These are phyloP conservation scores for Euproctis similis DNA, from an alignment of 2,888 invertebrate genomes.

Conservation along the genomic window DNA sequence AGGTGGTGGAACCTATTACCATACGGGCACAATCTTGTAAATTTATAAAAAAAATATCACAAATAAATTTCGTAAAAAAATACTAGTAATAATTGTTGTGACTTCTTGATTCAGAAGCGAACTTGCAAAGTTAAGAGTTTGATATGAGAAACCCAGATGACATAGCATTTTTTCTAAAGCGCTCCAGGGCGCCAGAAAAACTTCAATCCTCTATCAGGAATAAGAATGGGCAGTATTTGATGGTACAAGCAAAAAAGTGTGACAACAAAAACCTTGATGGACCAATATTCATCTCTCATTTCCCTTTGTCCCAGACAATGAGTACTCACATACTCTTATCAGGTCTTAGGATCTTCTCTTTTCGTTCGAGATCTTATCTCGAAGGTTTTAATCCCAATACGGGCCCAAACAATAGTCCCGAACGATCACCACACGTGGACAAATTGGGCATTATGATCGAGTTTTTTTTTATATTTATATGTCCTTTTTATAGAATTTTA, in stretches of 20 bases:
- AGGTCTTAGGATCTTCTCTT: constrained; percentile 38
- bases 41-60: no score
- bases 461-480: constrained; percentile 18
- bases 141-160: no score
- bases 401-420: constrained; percentile 45
- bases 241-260: constrained; percentile 33
- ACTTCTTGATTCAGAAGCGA: no score
- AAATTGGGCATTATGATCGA: constrained; percentile 52
- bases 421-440: constrained; percentile 55
- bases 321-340: constrained; percentile 46
- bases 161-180: constrained; percentile 12
- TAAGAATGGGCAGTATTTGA: constrained; percentile 12
- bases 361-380: constrained; percentile 54
- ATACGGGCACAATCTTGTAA: no score
- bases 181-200: constrained; percentile 11
- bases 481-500: constrained; percentile 7
- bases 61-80: no score
- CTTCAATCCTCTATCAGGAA: constrained; percentile 4
- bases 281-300: constrained; percentile 37
- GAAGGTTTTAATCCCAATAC: constrained; percentile 38
- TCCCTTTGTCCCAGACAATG: constrained; percentile 44
- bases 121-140: no score
- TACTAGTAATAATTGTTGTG: no score
- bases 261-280: constrained; percentile 32
- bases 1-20: no score